phyloP scores from a whole-genome alignment of 1,140 invertebrate species.

The Chymomyza costata region DNA sequence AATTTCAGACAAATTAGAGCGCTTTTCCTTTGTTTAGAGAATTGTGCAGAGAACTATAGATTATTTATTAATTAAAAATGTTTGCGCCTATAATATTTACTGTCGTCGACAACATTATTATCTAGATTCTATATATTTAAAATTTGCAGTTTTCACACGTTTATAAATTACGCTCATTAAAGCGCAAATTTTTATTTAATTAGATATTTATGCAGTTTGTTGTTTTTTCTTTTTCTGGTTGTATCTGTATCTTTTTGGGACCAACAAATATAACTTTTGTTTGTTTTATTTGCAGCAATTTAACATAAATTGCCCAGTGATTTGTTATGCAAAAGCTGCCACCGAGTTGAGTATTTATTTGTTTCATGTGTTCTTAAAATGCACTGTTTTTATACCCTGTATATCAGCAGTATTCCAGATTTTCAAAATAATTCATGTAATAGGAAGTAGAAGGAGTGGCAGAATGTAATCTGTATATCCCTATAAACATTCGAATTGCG shows the following conservation, averaged over 20 bases:
- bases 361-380: constrained; percentile 12
- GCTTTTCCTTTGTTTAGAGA: too few species aligned
- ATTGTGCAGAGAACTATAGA: too few species aligned
- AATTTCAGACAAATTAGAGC: too few species aligned
- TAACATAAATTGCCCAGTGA: constrained; percentile 63
- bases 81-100: too few species aligned
- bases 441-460: too few species aligned
- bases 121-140: too few species aligned
- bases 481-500: too few species aligned
- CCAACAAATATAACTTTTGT: constrained; percentile 29
- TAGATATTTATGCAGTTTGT: constrained; percentile 71
- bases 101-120: constrained; percentile 27
- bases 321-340: constrained; percentile 41
- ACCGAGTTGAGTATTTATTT: constrained; percentile 37
- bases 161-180: constrained; percentile 63
- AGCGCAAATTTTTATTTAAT: constrained; percentile 65
- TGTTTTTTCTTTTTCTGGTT: too few species aligned
- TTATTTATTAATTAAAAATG: too few species aligned
- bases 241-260: constrained; percentile 25
- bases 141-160: constrained; percentile 62
- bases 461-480: too few species aligned
- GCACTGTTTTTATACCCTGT: constrained; percentile 18
- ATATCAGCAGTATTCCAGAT: too few species aligned
- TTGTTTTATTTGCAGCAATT: constrained; percentile 48
- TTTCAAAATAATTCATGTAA: too few species aligned